Conservation (phyloP, 2,888 invertebrate species). For the Pemphredon lugubris region DNA sequence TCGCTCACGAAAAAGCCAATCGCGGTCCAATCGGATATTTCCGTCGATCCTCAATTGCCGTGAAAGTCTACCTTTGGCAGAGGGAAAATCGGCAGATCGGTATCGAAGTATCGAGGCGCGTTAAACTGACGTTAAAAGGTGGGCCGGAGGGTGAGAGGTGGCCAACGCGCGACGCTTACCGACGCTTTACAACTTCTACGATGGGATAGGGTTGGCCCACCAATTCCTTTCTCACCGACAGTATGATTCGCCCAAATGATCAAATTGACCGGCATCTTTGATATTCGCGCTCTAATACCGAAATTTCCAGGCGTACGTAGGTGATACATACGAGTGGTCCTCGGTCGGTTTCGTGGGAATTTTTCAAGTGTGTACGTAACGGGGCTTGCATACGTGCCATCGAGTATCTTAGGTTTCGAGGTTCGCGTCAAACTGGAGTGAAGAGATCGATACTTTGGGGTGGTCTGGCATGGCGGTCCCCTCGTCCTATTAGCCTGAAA, state of each 20-base stretch:
- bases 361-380: background rate
- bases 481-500: background rate
- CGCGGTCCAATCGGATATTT: slow-evolving; percentile 44
- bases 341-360: no score
- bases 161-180: background rate
- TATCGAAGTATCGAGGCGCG: slow-evolving; percentile 66
- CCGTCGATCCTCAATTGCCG: slow-evolving; percentile 18
- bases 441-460: slow-evolving; percentile 39
- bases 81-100: slow-evolving; percentile 58
- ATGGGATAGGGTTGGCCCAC: background rate
- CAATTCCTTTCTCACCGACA: no score
- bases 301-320: no score
- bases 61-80: slow-evolving; percentile 16
- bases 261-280: no score
- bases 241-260: no score
- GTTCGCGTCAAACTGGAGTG: background rate
- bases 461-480: no score
- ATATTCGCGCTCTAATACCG: no score
- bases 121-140: slow-evolving; percentile 73
- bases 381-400: background rate
- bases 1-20: slow-evolving; percentile 34
- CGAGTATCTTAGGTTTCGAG: background rate
- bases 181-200: background rate
- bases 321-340: no score
- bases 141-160: slow-evolving; percentile 7